phyloP scores from a whole-genome alignment of 2,888 invertebrate genomes.

The Eledona agricola region DNA sequence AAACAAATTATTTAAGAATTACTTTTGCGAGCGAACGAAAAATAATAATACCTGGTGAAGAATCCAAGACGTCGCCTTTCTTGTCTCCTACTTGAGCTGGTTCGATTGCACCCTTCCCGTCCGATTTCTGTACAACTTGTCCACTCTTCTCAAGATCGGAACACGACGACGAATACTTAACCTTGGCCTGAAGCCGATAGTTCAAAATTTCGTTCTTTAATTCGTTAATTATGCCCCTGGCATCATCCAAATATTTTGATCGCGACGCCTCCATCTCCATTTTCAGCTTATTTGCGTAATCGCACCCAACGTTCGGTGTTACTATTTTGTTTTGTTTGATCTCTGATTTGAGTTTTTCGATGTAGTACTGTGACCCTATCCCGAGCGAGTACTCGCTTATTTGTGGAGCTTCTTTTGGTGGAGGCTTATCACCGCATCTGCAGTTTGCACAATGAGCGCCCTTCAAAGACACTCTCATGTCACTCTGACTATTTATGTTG shows the following conservation, averaged over 20 bases:
- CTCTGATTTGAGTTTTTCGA: slow-evolving; percentile 32
- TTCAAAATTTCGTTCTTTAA: slow-evolving; percentile 43
- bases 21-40: too few relatives aligned
- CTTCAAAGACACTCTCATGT: slow-evolving; percentile 8
- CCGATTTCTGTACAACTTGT: too few relatives aligned
- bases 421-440: slow-evolving; percentile 4
- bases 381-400: neutral
- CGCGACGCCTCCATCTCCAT: slow-evolving; percentile 38
- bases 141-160: slow-evolving; percentile 12
- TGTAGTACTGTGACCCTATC: slow-evolving; percentile 7
- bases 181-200: slow-evolving; percentile 14
- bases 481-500: slow-evolving; percentile 15
- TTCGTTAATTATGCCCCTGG: slow-evolving; percentile 41
- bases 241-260: slow-evolving; percentile 28
- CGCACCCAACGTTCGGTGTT: slow-evolving; percentile 9
- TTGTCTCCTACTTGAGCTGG: too few relatives aligned
- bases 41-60: too few relatives aligned
- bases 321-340: slow-evolving; percentile 28
- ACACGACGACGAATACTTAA: slow-evolving; percentile 8
- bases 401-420: neutral
- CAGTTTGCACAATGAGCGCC: slow-evolving; percentile 7
- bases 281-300: slow-evolving; percentile 39
- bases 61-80: too few relatives aligned
- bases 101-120: too few relatives aligned
- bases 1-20: too few relatives aligned